A percentile compares a stretch with the other conserved stretches of the same genome.
Conservation (phyloP, 2,113 vertebrate species). For the Guaruba guarouba region DNA sequence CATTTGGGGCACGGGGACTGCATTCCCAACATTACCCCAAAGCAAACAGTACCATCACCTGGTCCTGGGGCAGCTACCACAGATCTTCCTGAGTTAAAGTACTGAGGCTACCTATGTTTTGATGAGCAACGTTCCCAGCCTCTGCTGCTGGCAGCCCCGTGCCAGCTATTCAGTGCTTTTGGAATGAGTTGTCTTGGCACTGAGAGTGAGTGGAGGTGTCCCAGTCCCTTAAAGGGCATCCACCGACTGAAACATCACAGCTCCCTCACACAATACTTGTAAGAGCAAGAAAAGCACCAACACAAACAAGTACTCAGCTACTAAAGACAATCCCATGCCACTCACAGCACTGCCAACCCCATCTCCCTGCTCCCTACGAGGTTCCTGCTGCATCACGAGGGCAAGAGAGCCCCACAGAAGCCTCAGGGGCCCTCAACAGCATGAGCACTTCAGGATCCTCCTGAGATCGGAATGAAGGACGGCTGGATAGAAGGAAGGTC, state of each 20-base stretch:
- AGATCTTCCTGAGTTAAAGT: background rate
- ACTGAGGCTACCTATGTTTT: background rate
- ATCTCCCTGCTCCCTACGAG: background rate
- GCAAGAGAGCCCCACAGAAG: background rate
- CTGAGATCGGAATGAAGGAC: background rate
- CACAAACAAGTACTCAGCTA: rapidly evolving
- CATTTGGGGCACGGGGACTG: background rate
- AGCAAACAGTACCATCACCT: no score
- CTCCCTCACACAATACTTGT: background rate
- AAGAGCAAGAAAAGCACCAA: background rate
- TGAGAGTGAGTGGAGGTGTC: background rate
- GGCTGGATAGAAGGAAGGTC: background rate
- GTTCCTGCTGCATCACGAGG: background rate
- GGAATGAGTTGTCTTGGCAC: background rate
- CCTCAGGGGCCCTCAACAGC: background rate
- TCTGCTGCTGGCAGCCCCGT: background rate
- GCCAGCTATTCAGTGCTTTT: conserved; percentile 40
- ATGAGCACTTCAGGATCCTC: background rate
- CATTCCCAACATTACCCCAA: background rate
- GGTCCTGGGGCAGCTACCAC: no score
- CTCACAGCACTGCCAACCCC: rapidly evolving
- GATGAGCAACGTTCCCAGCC: background rate
- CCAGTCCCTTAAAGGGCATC: background rate
- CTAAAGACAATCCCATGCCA: background rate
- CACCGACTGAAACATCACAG: background rate